These are phyloP conservation scores for Danio choprae DNA, from an alignment of 2,797 vertebrate genomes.

Conservation along the genomic window DNA sequence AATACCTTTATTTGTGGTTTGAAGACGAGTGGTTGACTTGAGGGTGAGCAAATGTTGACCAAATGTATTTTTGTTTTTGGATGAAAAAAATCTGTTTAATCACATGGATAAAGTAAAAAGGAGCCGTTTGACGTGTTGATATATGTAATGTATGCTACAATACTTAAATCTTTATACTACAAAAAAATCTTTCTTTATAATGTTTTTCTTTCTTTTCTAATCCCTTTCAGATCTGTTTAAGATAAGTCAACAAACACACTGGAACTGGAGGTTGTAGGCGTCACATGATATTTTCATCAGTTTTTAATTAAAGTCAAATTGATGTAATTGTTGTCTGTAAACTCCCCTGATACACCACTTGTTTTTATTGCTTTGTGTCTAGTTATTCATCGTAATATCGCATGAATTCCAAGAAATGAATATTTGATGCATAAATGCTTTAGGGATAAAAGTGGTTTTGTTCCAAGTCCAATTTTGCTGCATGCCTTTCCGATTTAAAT, in stretches of 20 bases:
- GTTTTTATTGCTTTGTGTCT: slow-evolving; percentile 47
- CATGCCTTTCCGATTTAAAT: slow-evolving; percentile 39
- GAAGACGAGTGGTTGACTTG: too few species aligned
- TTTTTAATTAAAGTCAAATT: slow-evolving; percentile 50
- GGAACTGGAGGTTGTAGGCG: background rate
- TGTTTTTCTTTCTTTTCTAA: background rate
- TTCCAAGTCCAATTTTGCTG: slow-evolving; percentile 40
- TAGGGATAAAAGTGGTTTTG: slow-evolving; percentile 28
- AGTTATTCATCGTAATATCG: slow-evolving; percentile 41
- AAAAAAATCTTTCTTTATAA: too few species aligned
- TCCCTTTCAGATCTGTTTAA: background rate
- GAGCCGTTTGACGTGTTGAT: background rate
- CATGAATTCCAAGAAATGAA: slow-evolving; percentile 40
- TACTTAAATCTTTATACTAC: too few species aligned
- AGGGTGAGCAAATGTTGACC: too few species aligned
- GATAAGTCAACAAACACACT: background rate
- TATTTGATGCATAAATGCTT: slow-evolving; percentile 37
- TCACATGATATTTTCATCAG: slow-evolving; percentile 41
- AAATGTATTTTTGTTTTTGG: too few species aligned
- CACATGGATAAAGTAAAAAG: background rate
- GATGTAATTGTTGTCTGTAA: slow-evolving; percentile 46
- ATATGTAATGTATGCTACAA: too few species aligned
- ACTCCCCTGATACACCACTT: slow-evolving; percentile 32
- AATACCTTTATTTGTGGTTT: too few species aligned
- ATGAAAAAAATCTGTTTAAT: too few species aligned